These are phyloP conservation scores for Promerops cafer DNA, from an alignment of 2,113 vertebrate species.

Conservation along the genomic window DNA sequence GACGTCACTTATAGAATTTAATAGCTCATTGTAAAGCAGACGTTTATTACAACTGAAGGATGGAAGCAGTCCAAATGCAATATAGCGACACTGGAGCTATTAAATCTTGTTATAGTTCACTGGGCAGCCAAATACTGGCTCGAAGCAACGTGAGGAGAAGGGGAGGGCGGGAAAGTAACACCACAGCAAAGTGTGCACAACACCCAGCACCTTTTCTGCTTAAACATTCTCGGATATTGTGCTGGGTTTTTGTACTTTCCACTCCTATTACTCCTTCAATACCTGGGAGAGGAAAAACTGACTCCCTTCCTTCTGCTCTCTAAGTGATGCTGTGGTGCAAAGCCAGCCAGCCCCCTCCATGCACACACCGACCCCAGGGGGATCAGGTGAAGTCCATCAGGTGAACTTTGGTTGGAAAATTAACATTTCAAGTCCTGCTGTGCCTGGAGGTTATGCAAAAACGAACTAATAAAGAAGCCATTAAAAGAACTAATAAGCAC, in stretches of 20 bases:
- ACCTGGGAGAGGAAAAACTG: neutral
- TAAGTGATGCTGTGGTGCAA: neutral
- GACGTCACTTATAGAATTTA: constrained; percentile 65
- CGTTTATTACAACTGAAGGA: constrained; percentile 41
- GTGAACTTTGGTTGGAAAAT: constrained; percentile 45
- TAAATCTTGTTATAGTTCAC: constrained; percentile 47
- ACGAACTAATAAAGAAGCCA: constrained; percentile 38
- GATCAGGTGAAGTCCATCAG: neutral
- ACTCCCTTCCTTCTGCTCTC: neutral
- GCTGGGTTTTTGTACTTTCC: neutral
- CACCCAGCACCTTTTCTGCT: neutral
- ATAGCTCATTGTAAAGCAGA: constrained; percentile 48
- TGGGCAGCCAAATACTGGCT: constrained; percentile 15
- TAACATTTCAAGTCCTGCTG: constrained; percentile 1
- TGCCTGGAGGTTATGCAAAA: constrained; percentile 38
- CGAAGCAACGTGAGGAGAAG: neutral
- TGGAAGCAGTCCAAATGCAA: constrained; percentile 43
- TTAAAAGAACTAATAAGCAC: constrained; percentile 37
- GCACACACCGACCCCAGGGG: neutral
- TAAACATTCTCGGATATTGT: neutral
- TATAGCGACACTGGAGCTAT: constrained; percentile 21
- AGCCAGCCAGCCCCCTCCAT: neutral
- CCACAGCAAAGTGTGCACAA: neutral
- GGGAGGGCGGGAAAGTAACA: neutral
- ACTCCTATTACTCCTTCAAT: neutral